Evolutionary conservation across 2,797 vertebrate species (phyloP), one percentile per base, ranked within the genome.

Genomic region (Microctenopoma lineatum): DNA sequence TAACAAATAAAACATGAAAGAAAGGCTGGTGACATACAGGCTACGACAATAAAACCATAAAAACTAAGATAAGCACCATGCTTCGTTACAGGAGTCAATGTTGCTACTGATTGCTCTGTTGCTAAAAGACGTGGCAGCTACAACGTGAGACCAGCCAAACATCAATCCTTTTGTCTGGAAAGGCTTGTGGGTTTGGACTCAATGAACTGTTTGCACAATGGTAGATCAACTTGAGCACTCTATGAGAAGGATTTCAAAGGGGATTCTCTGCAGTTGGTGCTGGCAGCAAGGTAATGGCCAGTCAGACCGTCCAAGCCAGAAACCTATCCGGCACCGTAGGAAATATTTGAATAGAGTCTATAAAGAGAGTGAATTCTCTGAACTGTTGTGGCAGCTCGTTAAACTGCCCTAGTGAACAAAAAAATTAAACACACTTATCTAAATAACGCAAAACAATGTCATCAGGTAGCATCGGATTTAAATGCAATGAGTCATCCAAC

Each of bases 111-210:
- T 53, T 62, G 51, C 54, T 70, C 48, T 59, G 45, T 70, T 62
- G 53, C 62, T 56, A 42, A 74, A 67, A 72, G 36, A 77, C 27
- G 21, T 38, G 15, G 65, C 48, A 42, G 66, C 62, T 14, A 58
- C 67, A 67, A 63, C 10, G 58, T 61, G 53, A 58, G 59, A 47
- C 7, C 32, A 55, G 62, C 56, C 59, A 69, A 57, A 73, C 63
- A 60, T 73, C 59, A 84, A 70, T 86, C 44, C 48, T 36, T 81
- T 68, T 51, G 18, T 81, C 76, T 84, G 67, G 39, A 64, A 45
- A 34, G 21, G 52, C 42, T 77, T 54, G 46, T 48, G 52, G 56
- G 69, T 75, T 29, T 81, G 66, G 69, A 77, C 64, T 77, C 67
- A 58, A 75, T 70, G 66, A 73, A 74, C 51, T 56, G 57, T 79